Evolutionary conservation across 53 echinoderm and acorn worm species (phyloP), one percentile per base, ranked within the genome.

Genomic region (Hippasteria phrygiana): DNA sequence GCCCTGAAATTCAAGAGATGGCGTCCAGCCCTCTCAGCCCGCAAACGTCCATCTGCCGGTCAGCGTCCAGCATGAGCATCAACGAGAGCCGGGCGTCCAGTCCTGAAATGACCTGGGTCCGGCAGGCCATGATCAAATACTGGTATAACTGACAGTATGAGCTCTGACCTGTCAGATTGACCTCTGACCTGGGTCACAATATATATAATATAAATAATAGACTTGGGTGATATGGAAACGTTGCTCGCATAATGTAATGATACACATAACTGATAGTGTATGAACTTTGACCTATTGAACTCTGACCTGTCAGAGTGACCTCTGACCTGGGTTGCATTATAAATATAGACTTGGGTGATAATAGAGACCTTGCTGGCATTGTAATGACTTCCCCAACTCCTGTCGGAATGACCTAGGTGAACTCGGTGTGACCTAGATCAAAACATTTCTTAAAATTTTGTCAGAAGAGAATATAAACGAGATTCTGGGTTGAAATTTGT

Each of bases 61-160:
- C 94, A 64, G 91, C 92, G 78, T 93, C 94, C 7, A 92, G 94
- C 17, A 92, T 95, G 40, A 94, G 89, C 16, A 89, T 87, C 42
- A 90, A 76, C 11, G 96, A 96, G 40, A 95, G 98, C 72, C 88
- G 94, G 47, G 91, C 95, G 17, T 92, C 95, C 4, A 97, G 98
- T 62, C 98, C 98, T 0, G 98, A 97, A 47, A 90, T 97, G 93
- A 95, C 98, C 5, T 97, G 98, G 98, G 98, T 97, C 43, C 88
- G 95, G 12, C 94, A 93, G 40, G 95, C 98, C 45, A 92, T 95
- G 74, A 95, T 97, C 26, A 88, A 92, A 70, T 97, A 97, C 78
- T 97, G 98, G 98, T 95, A 97, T 56, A 95, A 95, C 83, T 96
- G 90, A 95, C 67, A 50, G 28, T 62, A 18, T 17, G 51, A 39